Percentiles rank a stretch among this genome's conserved stretches.
Conservation (phyloP, 2,113 vertebrate genomes). For the Gambusia holbrooki region DNA sequence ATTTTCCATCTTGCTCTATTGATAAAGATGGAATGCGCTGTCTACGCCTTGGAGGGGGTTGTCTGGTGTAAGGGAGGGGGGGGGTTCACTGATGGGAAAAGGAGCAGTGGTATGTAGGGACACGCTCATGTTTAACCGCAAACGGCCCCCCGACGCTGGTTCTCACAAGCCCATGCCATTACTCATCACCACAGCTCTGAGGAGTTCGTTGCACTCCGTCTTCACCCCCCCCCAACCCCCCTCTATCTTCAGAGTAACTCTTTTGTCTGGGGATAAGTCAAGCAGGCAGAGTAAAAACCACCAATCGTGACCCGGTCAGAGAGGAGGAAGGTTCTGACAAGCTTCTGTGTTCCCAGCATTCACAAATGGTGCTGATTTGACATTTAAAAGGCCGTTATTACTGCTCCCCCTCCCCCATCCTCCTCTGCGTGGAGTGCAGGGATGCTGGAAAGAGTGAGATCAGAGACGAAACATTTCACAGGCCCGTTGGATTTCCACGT, state of each 20-base stretch:
- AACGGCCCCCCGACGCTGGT: conserved; percentile 73
- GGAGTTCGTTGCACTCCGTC: conserved; percentile 58
- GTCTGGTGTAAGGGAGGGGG: conserved; percentile 18
- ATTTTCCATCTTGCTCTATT: conserved; percentile 51
- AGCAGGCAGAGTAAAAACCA: conserved; percentile 22
- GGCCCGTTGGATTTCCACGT: conserved; percentile 66
- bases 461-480: conserved; percentile 63
- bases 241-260: conserved; percentile 54
- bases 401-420: conserved; percentile 18
- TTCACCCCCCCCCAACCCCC: conserved; percentile 39
- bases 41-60: conserved; percentile 60
- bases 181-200: conserved; percentile 72
- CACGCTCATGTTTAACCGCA: conserved; percentile 77
- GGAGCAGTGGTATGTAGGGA: conserved; percentile 75
- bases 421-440: conserved; percentile 38
- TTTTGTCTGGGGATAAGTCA: conserved; percentile 57
- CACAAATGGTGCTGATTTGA: conserved; percentile 11
- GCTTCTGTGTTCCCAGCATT: conserved; percentile 16
- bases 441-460: conserved; percentile 73
- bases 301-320: background rate
- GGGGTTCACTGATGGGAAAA: conserved; percentile 76
- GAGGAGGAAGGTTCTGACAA: background rate
- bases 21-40: conserved; percentile 70
- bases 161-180: conserved; percentile 82
- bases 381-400: conserved; percentile 35